phyloP scores from a whole-genome alignment of 1,140 invertebrate genomes.

The Zaprionus vittiger region DNA sequence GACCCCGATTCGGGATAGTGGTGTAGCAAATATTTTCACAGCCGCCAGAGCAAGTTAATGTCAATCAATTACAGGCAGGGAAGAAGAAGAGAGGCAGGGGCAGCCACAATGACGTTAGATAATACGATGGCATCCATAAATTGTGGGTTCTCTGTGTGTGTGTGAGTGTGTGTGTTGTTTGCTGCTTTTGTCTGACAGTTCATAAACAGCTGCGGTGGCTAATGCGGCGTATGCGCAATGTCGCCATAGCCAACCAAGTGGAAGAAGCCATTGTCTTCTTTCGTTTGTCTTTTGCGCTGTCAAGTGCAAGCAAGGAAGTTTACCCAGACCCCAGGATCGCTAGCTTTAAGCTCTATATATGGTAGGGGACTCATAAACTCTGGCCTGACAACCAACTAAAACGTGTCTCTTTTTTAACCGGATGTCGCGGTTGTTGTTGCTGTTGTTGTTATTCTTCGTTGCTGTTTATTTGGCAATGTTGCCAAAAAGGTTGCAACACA shows the following conservation, averaged over 20 bases:
- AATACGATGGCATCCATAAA: constrained; percentile 73
- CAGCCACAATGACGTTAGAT: constrained; percentile 59
- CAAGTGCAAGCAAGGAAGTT: constrained; percentile 21
- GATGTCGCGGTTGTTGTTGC: background rate
- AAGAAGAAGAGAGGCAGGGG: background rate
- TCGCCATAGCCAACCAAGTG: constrained; percentile 6
- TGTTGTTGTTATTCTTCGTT: background rate
- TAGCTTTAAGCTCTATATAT: background rate
- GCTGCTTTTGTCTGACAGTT: constrained; percentile 50
- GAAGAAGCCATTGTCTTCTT: constrained; percentile 34
- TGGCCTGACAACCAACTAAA: background rate
- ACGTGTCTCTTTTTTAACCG: background rate
- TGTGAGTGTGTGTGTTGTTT: constrained; percentile 13
- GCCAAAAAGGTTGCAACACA: constrained; percentile 25
- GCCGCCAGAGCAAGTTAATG: constrained; percentile 27
- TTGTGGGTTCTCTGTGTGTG: constrained; percentile 39
- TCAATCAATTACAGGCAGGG: constrained; percentile 61
- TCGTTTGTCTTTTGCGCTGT: constrained; percentile 8
- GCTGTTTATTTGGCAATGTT: constrained; percentile 27
- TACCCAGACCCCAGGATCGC: background rate
- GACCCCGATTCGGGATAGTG: constrained; percentile 37
- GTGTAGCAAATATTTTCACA: constrained; percentile 50
- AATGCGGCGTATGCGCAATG: constrained; percentile 55
- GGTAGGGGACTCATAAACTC: background rate
- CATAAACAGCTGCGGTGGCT: constrained; percentile 48